Evolutionary conservation across 2,797 vertebrate genomes (phyloP).

Genomic region (Epinephelus awoara): DNA sequence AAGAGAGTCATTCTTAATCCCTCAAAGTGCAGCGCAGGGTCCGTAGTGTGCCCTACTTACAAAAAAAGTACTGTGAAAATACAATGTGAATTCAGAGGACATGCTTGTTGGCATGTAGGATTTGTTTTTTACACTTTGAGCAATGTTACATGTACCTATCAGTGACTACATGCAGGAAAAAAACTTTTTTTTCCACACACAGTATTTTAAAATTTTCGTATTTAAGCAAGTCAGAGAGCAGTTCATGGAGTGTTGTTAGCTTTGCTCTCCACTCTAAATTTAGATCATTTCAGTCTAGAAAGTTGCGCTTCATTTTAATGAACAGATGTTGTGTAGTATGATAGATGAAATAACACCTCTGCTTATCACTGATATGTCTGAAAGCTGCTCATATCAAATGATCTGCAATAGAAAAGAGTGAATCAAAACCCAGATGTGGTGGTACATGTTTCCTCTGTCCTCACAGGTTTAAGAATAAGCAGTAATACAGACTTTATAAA

Average conservation of each 20-base stretch:
- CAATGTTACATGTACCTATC: not conserved
- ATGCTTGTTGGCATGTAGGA: not conserved
- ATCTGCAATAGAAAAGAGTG: not conserved
- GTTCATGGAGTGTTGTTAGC: not conserved
- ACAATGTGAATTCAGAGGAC: not conserved
- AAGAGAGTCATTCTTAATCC: constrained; percentile 61
- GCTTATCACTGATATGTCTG: not conserved
- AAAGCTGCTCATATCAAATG: no score
- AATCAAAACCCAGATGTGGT: not conserved
- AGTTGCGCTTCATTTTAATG: not conserved
- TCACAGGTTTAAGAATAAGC: not conserved
- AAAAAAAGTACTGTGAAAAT: constrained; percentile 20
- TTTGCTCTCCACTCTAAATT: not conserved
- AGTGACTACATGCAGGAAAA: not conserved
- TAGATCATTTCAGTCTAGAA: not conserved
- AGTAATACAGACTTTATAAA: no score
- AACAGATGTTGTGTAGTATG: not conserved
- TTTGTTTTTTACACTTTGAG: not conserved
- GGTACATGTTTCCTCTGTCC: not conserved
- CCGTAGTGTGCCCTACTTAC: constrained; percentile 12
- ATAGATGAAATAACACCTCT: not conserved
- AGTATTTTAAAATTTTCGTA: not conserved
- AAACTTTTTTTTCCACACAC: no score
- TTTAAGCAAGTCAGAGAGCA: not conserved
- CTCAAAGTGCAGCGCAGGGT: constrained; percentile 41